Evolutionary conservation across 2,797 vertebrate species (phyloP), one percentile per base, ranked within the genome.

Genomic region (Stomatorhinus walkeri): DNA sequence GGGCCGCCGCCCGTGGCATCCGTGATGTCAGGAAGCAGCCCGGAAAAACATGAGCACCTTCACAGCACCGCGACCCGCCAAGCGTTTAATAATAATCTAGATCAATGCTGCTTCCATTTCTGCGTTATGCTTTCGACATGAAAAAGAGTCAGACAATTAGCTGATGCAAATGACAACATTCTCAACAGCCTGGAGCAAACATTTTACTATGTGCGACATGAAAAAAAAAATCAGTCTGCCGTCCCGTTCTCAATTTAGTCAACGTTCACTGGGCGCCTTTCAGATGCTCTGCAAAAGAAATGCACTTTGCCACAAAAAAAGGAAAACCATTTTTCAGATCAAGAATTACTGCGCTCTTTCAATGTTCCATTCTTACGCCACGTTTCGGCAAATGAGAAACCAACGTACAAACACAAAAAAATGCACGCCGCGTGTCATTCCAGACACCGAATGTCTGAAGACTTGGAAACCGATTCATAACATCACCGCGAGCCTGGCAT

Each of bases 101-200:
- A 85, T 85, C 48, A 48, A 49, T 32, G 43, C 22, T 16, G 84
- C 8, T 32, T 52, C 84, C 49, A 46, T 85, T 85, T 85, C 36
- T 22, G 40, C 14, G 40, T 46, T 28, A 32, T 85, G 48, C 9
- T 85, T 36, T 24, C 40, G n/a, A 51, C 43, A 51, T 4, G 22
- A 85, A 85, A 28, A 14, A 28, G 46, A 52, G 84, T 85, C 84
- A 85, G 49, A 52, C 48, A 85, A 51, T 52, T 49, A 85, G 84
- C 24, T 24, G 84, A 51, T 85, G 84, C 22, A 52, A 85, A 52
- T 51, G 24, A 28, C 7, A n/a, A 81, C 54, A 85, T 85, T 51
- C 19, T 32, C 28, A 32, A 85, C 40, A 48, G 12, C 48, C 84
- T 28, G 48, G 28, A 52, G 48, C 24, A 85, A 51, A 51, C 48